phyloP scores from a whole-genome alignment of 2,888 invertebrate species.

The Blomia tropicalis region DNA sequence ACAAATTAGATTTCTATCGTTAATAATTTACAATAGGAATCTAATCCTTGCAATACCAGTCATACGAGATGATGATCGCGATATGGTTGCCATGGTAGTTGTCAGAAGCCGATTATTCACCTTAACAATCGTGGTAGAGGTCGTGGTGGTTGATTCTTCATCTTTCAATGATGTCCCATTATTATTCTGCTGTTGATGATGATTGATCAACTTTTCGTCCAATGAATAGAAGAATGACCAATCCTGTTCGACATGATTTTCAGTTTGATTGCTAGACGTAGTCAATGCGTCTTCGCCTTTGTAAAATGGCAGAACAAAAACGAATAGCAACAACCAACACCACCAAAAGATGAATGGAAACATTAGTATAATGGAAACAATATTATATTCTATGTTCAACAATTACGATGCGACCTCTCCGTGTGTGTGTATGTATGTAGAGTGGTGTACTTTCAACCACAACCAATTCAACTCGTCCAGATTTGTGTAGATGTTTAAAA shows the following conservation, averaged over 20 bases:
- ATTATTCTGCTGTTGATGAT: neutral
- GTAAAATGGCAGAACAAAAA: neutral
- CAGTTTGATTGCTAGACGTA: neutral
- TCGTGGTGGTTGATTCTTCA: neutral
- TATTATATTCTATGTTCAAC: no score
- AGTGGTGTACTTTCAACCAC: no score
- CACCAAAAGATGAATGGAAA: neutral
- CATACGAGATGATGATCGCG: neutral
- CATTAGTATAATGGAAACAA: neutral
- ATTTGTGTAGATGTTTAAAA: no score
- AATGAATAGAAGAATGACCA: conserved; percentile 8
- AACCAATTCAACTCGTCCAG: no score
- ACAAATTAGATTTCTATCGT: neutral
- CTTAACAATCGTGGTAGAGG: neutral
- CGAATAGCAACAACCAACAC: neutral
- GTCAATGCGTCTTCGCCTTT: neutral
- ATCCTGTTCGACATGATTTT: neutral
- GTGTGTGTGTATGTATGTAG: no score
- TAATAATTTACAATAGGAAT: no score
- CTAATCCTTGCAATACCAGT: neutral
- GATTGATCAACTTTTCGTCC: neutral
- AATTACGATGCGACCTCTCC: no score
- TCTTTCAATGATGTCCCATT: neutral
- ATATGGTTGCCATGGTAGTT: neutral
- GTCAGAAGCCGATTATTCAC: neutral